phyloP scores from a whole-genome alignment of 2,113 vertebrate genomes.

The Coryphaenoides rupestris region DNA sequence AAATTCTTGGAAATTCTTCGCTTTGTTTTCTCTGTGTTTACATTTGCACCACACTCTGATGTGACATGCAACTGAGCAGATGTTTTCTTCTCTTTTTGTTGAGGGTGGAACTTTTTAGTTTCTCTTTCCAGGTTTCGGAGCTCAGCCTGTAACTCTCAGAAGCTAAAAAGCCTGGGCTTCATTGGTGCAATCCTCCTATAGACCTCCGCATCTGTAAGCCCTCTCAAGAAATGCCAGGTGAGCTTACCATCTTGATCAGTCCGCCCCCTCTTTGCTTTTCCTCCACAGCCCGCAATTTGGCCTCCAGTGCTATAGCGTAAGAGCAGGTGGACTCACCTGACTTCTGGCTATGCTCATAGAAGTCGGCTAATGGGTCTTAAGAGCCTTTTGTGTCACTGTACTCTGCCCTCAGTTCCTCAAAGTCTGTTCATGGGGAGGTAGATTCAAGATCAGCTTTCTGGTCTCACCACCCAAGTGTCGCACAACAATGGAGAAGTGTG shows the following conservation, averaged over 20 bases:
- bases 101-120: conserved; percentile 6
- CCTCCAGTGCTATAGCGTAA: no score
- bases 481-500: conserved; percentile 20
- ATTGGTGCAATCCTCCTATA: no score
- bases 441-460: conserved; percentile 19
- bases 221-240: conserved; percentile 10
- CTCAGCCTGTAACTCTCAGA: conserved; percentile 15
- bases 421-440: conserved; percentile 9
- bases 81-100: conserved; percentile 6
- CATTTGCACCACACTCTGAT: no score
- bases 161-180: no score
- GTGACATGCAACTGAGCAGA: no score
- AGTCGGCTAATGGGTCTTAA: no score
- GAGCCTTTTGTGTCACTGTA: conserved; percentile 23
- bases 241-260: conserved; percentile 19
- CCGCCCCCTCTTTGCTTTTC: conserved; percentile 4
- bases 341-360: no score
- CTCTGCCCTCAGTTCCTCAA: conserved; percentile 19
- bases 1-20: no score
- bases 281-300: background rate
- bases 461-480: conserved; percentile 20
- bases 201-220: no score
- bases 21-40: no score
- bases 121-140: conserved; percentile 14
- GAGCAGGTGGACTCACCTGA: no score